Conservation (phyloP, 1,140 invertebrate genomes). For the Drosophila arawakana region DNA sequence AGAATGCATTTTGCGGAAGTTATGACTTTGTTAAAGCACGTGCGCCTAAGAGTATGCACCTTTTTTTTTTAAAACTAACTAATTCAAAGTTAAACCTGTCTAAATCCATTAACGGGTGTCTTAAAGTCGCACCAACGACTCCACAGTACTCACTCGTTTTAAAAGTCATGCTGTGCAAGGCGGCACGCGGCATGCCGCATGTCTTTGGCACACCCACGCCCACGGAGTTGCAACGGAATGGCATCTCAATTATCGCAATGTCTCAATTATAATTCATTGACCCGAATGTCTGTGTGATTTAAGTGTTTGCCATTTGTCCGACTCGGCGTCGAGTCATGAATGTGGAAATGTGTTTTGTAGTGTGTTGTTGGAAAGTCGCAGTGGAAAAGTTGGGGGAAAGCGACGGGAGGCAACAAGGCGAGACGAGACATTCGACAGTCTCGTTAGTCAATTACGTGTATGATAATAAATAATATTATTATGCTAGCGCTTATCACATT, state of each 20-base stretch:
- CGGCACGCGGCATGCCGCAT: background rate
- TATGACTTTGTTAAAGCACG: too few relatives aligned
- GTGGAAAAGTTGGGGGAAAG: too few relatives aligned
- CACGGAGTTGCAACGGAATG: constrained; percentile 14
- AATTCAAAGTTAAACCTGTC: too few relatives aligned
- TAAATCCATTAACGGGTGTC: too few relatives aligned
- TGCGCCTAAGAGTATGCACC: too few relatives aligned
- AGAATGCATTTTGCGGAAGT: too few relatives aligned
- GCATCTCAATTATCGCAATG: constrained; percentile 29
- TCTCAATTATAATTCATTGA: constrained; percentile 68
- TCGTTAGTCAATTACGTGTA: constrained; percentile 42
- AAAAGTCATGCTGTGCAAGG: background rate
- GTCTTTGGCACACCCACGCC: constrained; percentile 9
- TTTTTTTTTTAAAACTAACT: too few relatives aligned
- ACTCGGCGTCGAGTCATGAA: background rate
- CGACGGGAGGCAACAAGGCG: too few relatives aligned
- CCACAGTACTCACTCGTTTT: background rate
- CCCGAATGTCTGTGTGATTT: constrained; percentile 20
- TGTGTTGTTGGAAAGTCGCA: too few relatives aligned
- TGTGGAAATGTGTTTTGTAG: too few relatives aligned
- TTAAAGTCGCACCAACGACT: too few relatives aligned
- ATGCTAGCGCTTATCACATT: constrained; percentile 59
- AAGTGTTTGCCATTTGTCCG: constrained; percentile 11
- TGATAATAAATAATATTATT: constrained; percentile 52
- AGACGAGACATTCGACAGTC: background rate